These are phyloP conservation scores for Nothoprocta perdicaria DNA, from an alignment of 2,113 vertebrate species.

Conservation along the genomic window DNA sequence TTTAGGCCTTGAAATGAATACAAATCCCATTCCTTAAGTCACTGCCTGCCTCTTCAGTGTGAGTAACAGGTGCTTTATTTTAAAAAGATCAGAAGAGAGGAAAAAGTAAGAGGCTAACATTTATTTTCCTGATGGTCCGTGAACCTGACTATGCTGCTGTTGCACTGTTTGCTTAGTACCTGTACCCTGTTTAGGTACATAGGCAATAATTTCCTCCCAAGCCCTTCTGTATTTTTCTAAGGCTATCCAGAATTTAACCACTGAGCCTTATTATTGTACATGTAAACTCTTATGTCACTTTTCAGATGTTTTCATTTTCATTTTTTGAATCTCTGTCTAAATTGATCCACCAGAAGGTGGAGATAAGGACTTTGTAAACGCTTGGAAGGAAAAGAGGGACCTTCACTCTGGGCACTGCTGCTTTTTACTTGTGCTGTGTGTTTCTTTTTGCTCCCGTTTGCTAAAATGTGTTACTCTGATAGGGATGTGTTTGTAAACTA, in stretches of 20 bases:
- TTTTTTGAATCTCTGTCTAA: neutral
- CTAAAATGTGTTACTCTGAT: neutral
- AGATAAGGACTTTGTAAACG: slow-evolving; percentile 14
- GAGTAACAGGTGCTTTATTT: neutral
- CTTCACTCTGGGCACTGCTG: neutral
- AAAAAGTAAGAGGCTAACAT: neutral
- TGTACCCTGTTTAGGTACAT: neutral
- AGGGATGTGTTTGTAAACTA: neutral
- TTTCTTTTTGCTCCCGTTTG: neutral
- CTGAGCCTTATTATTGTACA: neutral
- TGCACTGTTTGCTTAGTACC: neutral
- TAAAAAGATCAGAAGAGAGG: neutral
- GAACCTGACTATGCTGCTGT: accelerated
- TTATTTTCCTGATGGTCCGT: neutral
- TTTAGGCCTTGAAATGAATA: neutral
- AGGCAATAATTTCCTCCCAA: neutral
- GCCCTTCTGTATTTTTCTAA: too few relatives aligned
- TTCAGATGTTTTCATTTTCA: neutral
- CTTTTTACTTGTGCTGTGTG: neutral
- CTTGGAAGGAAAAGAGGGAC: neutral
- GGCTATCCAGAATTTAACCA: neutral
- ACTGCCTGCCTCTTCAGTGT: neutral
- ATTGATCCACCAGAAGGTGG: slow-evolving; percentile 53
- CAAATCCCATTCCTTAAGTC: neutral
- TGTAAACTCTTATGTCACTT: neutral